These are phyloP conservation scores for Amblyteles armatorius DNA, from an alignment of 2,888 invertebrate genomes.

Conservation along the genomic window DNA sequence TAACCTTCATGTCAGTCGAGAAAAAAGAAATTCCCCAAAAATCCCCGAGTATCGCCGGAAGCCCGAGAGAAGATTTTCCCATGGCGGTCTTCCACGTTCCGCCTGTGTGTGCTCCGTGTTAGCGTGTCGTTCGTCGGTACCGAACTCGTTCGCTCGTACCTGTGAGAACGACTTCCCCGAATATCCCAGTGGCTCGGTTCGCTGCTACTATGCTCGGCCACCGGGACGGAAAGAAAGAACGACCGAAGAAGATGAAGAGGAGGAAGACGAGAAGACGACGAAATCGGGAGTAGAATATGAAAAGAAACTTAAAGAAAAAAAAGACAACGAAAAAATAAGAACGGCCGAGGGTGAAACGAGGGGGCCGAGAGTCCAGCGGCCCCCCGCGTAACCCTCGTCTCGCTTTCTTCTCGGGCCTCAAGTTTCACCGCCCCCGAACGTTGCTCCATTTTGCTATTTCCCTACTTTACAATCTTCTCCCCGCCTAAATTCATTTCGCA, in stretches of 20 bases:
- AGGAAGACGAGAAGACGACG: conserved; percentile 34
- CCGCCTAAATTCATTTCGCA: not conserved
- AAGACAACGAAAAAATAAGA: conserved; percentile 6
- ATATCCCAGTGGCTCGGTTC: conserved; percentile 26
- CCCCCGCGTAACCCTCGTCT: conserved; percentile 42
- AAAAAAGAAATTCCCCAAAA: conserved; percentile 37
- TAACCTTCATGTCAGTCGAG: conserved; percentile 16
- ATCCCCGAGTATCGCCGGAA: conserved; percentile 53
- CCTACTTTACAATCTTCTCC: not conserved
- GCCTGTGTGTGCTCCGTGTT: conserved; percentile 8
- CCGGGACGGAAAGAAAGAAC: conserved; percentile 49
- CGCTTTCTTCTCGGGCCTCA: conserved; percentile 37
- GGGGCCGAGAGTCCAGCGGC: conserved; percentile 4
- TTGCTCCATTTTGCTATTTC: not conserved
- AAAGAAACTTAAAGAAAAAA: conserved; percentile 34
- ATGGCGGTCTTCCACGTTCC: conserved; percentile 37
- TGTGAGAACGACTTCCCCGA: conserved; percentile 40
- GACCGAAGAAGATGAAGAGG: conserved; percentile 36
- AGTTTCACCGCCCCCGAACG: conserved; percentile 26
- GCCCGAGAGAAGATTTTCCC: conserved; percentile 56
- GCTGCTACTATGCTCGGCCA: conserved; percentile 39
- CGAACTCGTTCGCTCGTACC: conserved; percentile 57
- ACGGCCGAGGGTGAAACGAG: conserved; percentile 10
- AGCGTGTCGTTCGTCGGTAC: conserved; percentile 29
- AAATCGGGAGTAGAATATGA: conserved; percentile 38